A percentile compares a stretch with the other conserved stretches of the same genome.
phyloP scores from a whole-genome alignment of 2,888 invertebrate genomes.

The Ormyrus rosae region DNA sequence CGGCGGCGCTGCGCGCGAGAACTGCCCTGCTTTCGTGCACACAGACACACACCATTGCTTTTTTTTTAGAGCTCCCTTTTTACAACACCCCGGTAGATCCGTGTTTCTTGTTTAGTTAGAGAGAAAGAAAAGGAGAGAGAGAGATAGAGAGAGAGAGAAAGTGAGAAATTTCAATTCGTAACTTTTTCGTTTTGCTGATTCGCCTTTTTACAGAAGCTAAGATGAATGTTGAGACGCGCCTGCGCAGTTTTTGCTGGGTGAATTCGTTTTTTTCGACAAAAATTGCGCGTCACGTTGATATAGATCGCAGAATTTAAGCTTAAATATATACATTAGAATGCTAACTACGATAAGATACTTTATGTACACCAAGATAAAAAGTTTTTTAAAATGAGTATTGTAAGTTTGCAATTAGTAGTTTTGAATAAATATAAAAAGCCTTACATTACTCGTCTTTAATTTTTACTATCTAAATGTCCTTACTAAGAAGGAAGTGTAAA shows the following conservation, averaged over 20 bases:
- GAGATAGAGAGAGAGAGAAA: too few species aligned
- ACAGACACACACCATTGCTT: constrained; percentile 21
- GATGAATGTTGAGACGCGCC: not conserved
- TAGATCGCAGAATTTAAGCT: not conserved
- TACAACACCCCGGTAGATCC: too few species aligned
- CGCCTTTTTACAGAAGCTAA: constrained; percentile 20
- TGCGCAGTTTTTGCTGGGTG: not conserved
- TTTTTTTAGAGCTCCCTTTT: not conserved
- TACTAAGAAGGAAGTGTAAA: constrained; percentile 2
- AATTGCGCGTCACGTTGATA: not conserved
- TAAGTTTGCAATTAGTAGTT: too few species aligned
- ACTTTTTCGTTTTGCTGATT: not conserved
- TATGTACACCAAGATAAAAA: constrained; percentile 26
- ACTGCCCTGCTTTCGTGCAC: constrained; percentile 44
- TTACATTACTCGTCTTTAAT: constrained; percentile 30
- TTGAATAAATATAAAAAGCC: not conserved
- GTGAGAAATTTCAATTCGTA: too few species aligned
- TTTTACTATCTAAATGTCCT: not conserved
- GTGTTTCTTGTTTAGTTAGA: not conserved
- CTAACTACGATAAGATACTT: constrained; percentile 16
- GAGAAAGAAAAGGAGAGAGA: too few species aligned
- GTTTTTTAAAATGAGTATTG: constrained; percentile 6
- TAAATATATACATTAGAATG: constrained; percentile 24
- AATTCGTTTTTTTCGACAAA: not conserved
- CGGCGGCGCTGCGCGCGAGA: constrained; percentile 73